phyloP scores from a whole-genome alignment of 2,797 vertebrate species.

The Rallus crepitans region DNA sequence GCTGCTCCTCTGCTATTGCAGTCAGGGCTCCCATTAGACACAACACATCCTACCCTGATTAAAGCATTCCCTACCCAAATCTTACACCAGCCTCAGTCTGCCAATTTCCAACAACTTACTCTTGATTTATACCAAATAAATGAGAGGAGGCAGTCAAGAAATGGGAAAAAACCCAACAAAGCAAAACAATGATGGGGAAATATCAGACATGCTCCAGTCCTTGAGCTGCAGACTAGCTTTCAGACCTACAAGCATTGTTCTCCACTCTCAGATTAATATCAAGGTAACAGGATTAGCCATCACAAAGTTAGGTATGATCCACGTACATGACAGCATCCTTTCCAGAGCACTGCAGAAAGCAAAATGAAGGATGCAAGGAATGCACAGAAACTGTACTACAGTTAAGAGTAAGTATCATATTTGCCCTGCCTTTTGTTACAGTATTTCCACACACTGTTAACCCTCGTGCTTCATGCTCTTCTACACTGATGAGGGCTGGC shows the following conservation, averaged over 20 bases:
- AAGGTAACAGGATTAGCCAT: not conserved
- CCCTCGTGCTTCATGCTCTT: not conserved
- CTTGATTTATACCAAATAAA: not conserved
- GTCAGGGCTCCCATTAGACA: not conserved
- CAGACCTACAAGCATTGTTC: fast-evolving
- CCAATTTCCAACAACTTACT: not conserved
- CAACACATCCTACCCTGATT: constrained; percentile 13
- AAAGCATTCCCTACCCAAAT: not conserved
- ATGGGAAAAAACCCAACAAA: not conserved
- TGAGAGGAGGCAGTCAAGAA: not conserved
- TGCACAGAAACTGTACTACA: not conserved
- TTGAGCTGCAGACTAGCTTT: not conserved
- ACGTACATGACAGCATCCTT: not conserved
- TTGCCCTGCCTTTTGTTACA: not conserved
- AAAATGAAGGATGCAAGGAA: not conserved
- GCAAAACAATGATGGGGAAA: not conserved
- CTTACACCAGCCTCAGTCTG: not conserved
- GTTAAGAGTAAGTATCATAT: not conserved
- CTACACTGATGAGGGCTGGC: not conserved
- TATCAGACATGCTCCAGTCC: not conserved
- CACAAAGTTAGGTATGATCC: not conserved
- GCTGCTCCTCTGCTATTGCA: constrained; percentile 18
- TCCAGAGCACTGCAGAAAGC: not conserved
- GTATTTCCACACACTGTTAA: not conserved
- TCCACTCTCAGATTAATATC: not conserved